A percentile compares a stretch with the other conserved stretches of the same genome.
phyloP scores from a whole-genome alignment of 2,797 vertebrate species.

The Emys orbicularis region DNA sequence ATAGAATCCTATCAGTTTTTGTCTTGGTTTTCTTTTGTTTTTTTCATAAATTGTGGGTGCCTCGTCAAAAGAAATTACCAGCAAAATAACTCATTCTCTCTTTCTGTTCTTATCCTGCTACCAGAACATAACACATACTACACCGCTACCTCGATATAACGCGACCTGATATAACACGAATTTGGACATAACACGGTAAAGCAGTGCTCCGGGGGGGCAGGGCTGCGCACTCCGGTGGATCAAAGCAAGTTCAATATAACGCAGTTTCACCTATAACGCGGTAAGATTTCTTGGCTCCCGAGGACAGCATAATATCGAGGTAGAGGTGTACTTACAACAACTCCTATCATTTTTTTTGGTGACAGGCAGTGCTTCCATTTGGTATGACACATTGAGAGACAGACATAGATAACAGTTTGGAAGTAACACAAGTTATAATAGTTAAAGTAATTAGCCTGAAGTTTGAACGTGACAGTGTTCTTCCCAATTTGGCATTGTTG shows the following conservation, averaged over 20 bases:
- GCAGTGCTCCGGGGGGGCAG: no score
- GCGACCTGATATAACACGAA: no score
- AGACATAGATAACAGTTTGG: background rate
- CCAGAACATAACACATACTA: background rate
- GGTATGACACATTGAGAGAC: constrained; percentile 56
- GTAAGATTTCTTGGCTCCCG: no score
- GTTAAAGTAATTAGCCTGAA: constrained; percentile 29
- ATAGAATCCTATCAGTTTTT: constrained; percentile 14
- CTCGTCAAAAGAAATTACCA: constrained; percentile 67
- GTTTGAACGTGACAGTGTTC: constrained; percentile 51
- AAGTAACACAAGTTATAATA: constrained; percentile 34
- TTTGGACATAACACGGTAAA: no score
- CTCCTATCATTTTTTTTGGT: constrained; percentile 38
- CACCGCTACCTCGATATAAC: no score
- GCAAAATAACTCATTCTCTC: constrained; percentile 46
- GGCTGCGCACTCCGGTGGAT: no score
- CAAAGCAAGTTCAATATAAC: no score
- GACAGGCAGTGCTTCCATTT: constrained; percentile 7
- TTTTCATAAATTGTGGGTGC: constrained; percentile 27
- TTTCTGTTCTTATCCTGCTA: constrained; percentile 46
- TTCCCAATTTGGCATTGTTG: constrained; percentile 18
- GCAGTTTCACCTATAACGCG: no score
- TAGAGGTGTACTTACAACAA: background rate
- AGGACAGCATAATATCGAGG: no score
- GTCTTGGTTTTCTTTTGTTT: constrained; percentile 45